Evolutionary conservation across 1,140 invertebrate genomes (phyloP).

Genomic region (Sarcophaga peregrina): DNA sequence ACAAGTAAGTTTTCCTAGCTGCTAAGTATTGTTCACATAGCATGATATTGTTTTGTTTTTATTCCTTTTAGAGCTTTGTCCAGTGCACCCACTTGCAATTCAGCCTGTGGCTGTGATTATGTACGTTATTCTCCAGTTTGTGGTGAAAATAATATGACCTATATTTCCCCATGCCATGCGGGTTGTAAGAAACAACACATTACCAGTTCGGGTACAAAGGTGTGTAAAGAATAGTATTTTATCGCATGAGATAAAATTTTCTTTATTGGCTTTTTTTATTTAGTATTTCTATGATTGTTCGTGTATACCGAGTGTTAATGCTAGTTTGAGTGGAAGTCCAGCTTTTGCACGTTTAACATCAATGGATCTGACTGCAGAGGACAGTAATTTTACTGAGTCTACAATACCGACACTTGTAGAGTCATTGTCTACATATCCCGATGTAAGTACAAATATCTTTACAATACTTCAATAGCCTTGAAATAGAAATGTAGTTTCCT

Average conservation of each 20-base stretch:
- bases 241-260: too few relatives aligned
- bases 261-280: not conserved
- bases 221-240: conserved; percentile 47
- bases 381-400: not conserved
- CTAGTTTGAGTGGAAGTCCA: conserved; percentile 43
- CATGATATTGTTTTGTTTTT: conserved; percentile 45
- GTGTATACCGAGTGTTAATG: conserved; percentile 65
- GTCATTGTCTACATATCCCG: not conserved
- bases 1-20: conserved; percentile 48
- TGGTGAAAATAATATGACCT: conserved; percentile 71
- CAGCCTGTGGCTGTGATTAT: conserved; percentile 74
- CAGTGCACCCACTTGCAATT: conserved; percentile 70
- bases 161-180: conserved; percentile 79
- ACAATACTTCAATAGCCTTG: not conserved
- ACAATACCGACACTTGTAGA: not conserved
- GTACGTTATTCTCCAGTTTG: conserved; percentile 78
- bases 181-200: conserved; percentile 70
- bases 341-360: conserved; percentile 54
- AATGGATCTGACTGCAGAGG: conserved; percentile 47
- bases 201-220: conserved; percentile 64
- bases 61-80: conserved; percentile 62
- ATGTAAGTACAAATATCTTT: not conserved
- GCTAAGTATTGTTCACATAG: not conserved
- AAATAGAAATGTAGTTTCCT: not conserved
- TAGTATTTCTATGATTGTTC: conserved; percentile 71